Evolutionary conservation across 64 coral and sea anemone genomes (phyloP).

Genomic region (Anthopleura sola): DNA sequence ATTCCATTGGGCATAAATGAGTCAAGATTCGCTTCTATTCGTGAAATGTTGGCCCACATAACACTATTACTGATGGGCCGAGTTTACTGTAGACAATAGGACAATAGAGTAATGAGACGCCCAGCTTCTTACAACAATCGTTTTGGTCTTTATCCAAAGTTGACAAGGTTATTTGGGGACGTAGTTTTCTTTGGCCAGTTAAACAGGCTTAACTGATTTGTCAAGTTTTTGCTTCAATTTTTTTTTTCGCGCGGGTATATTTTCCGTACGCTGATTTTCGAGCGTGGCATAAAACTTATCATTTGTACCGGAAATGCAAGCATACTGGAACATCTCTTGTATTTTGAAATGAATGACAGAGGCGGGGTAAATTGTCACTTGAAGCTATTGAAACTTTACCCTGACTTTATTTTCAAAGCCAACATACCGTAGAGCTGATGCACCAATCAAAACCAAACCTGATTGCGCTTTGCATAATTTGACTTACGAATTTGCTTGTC

Average conservation of each 20-base stretch:
- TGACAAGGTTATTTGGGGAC: neutral
- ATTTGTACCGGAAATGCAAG: conserved; percentile 38
- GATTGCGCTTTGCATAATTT: conserved; percentile 15
- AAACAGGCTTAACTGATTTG: neutral
- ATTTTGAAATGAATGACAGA: conserved; percentile 60
- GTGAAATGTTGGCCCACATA: conserved; percentile 20
- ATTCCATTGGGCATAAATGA: neutral
- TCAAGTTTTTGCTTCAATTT: neutral
- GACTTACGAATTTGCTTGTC: conserved; percentile 14
- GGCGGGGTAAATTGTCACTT: conserved; percentile 62
- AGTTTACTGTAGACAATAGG: conserved; percentile 5
- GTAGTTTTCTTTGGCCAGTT: neutral
- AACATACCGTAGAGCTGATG: conserved; percentile 42
- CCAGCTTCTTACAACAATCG: conserved; percentile 11
- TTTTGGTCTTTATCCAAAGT: neutral
- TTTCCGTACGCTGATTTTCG: neutral
- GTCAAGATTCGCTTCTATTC: neutral
- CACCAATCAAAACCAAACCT: conserved; percentile 37
- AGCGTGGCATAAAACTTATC: neutral
- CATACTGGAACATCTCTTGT: conserved; percentile 44
- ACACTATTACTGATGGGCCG: conserved; percentile 18
- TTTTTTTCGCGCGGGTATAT: neutral
- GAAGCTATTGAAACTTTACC: conserved; percentile 60
- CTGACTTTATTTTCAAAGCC: conserved; percentile 49
- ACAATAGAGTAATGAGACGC: conserved; percentile 18